Percentiles rank a stretch among this genome's conserved stretches.
These are phyloP conservation scores for Monomorium pharaonis DNA, from an alignment of 1,140 invertebrate genomes.

Conservation along the genomic window DNA sequence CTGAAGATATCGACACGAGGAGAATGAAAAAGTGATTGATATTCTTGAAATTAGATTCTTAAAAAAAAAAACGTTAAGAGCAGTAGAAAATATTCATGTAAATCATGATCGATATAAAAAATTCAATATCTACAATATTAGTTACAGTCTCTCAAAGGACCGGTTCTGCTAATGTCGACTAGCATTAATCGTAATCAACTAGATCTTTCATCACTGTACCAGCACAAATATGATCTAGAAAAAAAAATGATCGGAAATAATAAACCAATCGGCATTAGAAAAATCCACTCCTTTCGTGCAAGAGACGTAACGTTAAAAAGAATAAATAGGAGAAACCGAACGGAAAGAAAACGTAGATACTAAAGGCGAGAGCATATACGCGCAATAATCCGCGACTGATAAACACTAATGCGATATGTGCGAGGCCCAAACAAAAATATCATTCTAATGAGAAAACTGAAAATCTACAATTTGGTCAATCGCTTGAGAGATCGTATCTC, in stretches of 20 bases:
- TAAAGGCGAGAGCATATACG: neutral
- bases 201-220: neutral
- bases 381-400: constrained; percentile 4
- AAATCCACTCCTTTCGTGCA: neutral
- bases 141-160: neutral
- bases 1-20: neutral
- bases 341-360: neutral
- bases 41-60: neutral
- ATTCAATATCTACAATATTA: constrained; percentile 20
- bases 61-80: constrained; percentile 3
- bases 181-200: neutral
- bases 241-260: neutral
- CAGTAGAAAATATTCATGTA: constrained; percentile 14
- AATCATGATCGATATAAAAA: constrained; percentile 22
- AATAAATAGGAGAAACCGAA: constrained; percentile 27
- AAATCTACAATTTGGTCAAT: constrained; percentile 16
- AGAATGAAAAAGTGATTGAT: constrained; percentile 25
- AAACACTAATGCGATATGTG: constrained; percentile 7
- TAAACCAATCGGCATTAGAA: neutral
- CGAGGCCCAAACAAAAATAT: constrained; percentile 33
- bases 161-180: neutral
- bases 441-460: neutral
- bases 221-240: neutral
- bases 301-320: neutral
- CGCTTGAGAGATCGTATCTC: neutral